Percentiles rank a stretch among this genome's conserved stretches.
These are phyloP conservation scores for Diplogasteroides magnus DNA, from an alignment of 1,140 invertebrate species.

Conservation along the genomic window DNA sequence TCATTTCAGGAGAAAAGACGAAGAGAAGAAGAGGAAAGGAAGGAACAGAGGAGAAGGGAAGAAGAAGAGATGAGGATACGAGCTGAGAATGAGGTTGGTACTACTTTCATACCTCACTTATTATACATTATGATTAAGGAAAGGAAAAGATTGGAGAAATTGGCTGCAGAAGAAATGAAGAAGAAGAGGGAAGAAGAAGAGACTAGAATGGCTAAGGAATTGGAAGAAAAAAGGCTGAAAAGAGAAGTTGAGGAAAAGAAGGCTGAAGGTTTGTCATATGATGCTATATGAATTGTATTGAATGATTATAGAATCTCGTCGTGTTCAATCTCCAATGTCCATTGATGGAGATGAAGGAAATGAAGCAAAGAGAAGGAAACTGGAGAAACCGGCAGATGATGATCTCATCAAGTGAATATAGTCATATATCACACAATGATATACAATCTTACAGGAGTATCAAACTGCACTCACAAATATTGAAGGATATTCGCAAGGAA, in stretches of 20 bases:
- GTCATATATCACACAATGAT: too few relatives aligned
- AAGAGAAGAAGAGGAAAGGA: background rate
- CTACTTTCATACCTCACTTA: too few relatives aligned
- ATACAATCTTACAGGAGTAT: background rate
- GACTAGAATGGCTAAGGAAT: background rate
- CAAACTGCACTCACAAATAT: background rate
- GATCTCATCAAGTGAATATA: background rate
- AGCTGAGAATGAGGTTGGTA: background rate
- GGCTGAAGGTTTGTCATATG: background rate
- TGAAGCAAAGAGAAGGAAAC: conserved; percentile 10
- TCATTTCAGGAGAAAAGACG: background rate
- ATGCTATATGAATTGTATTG: conserved; percentile 1
- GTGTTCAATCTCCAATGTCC: background rate
- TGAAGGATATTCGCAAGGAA: conserved; percentile 3
- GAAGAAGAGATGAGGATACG: background rate
- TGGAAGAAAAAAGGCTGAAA: background rate
- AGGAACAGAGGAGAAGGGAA: background rate
- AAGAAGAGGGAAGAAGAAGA: background rate
- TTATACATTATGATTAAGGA: too few relatives aligned
- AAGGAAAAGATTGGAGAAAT: background rate
- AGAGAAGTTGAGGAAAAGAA: background rate
- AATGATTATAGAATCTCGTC: background rate
- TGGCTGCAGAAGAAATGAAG: background rate
- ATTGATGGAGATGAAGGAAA: background rate
- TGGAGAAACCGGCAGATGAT: background rate